phyloP scores from a whole-genome alignment of 2,113 vertebrate species.

The Nothocercus julius region DNA sequence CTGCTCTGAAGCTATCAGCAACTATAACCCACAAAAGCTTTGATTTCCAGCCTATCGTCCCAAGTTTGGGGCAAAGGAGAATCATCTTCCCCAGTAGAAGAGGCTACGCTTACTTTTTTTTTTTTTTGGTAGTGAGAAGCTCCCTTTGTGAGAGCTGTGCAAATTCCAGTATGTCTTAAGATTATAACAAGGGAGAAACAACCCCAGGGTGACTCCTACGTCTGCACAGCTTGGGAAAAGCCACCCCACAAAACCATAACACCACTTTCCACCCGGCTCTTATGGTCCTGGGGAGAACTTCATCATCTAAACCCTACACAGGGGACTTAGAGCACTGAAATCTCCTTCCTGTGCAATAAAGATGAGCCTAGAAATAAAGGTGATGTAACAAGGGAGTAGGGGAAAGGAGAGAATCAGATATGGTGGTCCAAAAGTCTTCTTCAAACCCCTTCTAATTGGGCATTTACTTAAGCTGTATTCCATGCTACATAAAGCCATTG shows the following conservation, averaged over 20 bases:
- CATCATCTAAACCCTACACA: not conserved
- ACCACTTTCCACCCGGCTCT: not conserved
- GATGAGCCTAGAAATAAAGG: not conserved
- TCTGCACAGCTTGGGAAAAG: not conserved
- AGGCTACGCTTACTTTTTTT: not conserved
- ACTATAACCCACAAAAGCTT: not conserved
- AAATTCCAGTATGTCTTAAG: not conserved
- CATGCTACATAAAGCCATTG: not conserved
- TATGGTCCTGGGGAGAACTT: not conserved
- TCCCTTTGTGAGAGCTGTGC: not conserved
- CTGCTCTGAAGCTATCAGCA: not conserved
- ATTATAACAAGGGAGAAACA: not conserved
- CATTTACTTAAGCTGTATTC: conserved; percentile 41
- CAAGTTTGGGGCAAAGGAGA: not conserved
- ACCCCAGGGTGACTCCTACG: not conserved
- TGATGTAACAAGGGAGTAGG: not conserved
- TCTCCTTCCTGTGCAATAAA: not conserved
- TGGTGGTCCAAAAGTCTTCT: conserved; percentile 37
- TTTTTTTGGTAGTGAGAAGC: not conserved
- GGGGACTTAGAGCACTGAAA: not conserved
- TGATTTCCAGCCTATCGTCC: not conserved
- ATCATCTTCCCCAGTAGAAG: not conserved
- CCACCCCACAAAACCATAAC: not conserved
- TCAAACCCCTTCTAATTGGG: conserved; percentile 60
- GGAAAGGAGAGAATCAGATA: not conserved